phyloP scores from a whole-genome alignment of 2,888 invertebrate species.

The Argyresthia goedartella region DNA sequence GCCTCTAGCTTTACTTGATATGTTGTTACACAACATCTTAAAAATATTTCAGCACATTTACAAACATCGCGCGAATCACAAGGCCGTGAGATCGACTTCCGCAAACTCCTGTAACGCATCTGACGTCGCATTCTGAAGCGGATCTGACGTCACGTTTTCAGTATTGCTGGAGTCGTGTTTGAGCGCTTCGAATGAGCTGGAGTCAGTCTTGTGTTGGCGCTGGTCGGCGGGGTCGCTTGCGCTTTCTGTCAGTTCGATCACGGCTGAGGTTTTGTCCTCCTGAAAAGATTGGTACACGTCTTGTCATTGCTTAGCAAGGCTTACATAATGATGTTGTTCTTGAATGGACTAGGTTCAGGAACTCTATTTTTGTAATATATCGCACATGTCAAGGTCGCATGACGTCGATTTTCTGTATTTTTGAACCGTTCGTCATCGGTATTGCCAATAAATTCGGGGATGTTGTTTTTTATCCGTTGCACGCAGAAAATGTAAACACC shows the following conservation, averaged over 20 bases:
- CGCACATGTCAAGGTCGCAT: too few species aligned
- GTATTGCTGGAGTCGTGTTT: not conserved
- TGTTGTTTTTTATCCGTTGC: too few species aligned
- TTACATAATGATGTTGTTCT: too few species aligned
- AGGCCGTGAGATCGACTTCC: slow-evolving; percentile 36
- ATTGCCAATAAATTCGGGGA: too few species aligned
- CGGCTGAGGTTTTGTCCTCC: not conserved
- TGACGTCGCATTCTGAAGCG: not conserved
- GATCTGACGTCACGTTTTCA: not conserved
- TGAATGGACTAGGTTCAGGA: too few species aligned
- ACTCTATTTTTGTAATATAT: too few species aligned
- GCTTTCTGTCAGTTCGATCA: not conserved
- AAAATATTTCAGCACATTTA: slow-evolving; percentile 22
- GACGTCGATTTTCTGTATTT: too few species aligned
- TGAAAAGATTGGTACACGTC: not conserved
- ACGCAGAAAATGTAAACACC: too few species aligned
- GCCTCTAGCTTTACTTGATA: not conserved
- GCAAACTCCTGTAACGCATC: slow-evolving; percentile 25
- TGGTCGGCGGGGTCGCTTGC: not conserved
- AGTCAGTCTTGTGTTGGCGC: too few species aligned
- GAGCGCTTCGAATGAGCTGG: not conserved
- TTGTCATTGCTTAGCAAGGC: too few species aligned
- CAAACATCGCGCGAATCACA: slow-evolving; percentile 39
- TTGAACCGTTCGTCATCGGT: too few species aligned
- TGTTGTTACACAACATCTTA: not conserved